phyloP scores from a whole-genome alignment of 2,888 invertebrate genomes.

The Drosophila mayaguana region DNA sequence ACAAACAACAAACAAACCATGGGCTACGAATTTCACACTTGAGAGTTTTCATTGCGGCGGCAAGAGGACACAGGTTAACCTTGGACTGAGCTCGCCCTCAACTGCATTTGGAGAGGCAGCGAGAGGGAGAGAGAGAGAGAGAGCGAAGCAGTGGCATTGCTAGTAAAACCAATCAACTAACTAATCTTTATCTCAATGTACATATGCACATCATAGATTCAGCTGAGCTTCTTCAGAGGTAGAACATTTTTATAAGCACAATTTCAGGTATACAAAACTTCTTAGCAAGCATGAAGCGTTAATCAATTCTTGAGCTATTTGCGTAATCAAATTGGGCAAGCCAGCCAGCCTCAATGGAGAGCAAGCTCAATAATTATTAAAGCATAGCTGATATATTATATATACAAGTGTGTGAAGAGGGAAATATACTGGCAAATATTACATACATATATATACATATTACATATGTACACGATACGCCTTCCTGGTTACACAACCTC shows the following conservation, averaged over 20 bases:
- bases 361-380: background rate
- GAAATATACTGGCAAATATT: no score
- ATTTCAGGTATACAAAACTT: no score
- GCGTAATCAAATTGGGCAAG: no score
- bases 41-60: conserved; percentile 39
- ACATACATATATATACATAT: no score
- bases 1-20: conserved; percentile 37
- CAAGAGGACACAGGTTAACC: background rate
- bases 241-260: no score
- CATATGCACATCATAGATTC: background rate
- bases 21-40: conserved; percentile 39
- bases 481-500: no score
- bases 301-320: no score
- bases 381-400: no score
- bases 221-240: no score
- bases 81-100: background rate
- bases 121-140: background rate
- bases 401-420: no score
- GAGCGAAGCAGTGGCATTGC: background rate
- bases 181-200: background rate
- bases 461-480: no score
- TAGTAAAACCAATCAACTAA: no score
- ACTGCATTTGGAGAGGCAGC: background rate
- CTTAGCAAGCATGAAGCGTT: background rate
- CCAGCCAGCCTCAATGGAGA: background rate